phyloP scores from a whole-genome alignment of 2,797 vertebrate species.

The Brachyrhaphis roseni region DNA sequence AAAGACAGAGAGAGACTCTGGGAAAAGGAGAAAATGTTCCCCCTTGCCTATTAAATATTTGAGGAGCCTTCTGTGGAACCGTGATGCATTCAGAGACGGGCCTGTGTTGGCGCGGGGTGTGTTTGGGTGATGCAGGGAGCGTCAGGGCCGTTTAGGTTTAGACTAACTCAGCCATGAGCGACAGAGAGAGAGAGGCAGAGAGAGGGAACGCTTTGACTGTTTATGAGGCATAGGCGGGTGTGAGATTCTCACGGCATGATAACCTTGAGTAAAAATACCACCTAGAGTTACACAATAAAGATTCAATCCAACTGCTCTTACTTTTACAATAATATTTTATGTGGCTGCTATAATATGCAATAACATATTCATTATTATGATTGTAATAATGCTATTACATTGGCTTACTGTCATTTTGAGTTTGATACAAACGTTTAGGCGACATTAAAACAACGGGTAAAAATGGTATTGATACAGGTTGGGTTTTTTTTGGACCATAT shows the following conservation, averaged over 20 bases:
- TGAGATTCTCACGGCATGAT: not conserved
- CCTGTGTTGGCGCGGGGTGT: slow-evolving; percentile 57
- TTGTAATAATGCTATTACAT: not conserved
- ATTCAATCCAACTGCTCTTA: not conserved
- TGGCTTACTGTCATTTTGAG: not conserved
- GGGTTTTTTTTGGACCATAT: not conserved
- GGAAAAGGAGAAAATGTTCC: slow-evolving; percentile 75
- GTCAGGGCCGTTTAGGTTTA: slow-evolving; percentile 64
- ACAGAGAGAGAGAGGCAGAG: slow-evolving; percentile 36
- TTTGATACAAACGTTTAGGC: not conserved
- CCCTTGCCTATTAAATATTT: slow-evolving; percentile 80
- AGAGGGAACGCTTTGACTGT: slow-evolving; percentile 68
- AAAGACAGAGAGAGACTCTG: slow-evolving; percentile 41
- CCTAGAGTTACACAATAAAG: not conserved
- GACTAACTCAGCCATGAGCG: slow-evolving; percentile 75
- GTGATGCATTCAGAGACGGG: slow-evolving; percentile 72
- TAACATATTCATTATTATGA: not conserved
- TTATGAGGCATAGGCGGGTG: not conserved
- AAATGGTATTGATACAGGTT: not conserved
- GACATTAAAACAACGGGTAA: not conserved
- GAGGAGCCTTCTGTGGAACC: slow-evolving; percentile 74
- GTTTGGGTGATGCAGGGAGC: slow-evolving; percentile 54
- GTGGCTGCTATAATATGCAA: not conserved
- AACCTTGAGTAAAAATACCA: not conserved
- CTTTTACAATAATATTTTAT: not conserved